These are phyloP conservation scores for Apodemia duryi DNA, from an alignment of 2,888 invertebrate genomes.

Conservation along the genomic window DNA sequence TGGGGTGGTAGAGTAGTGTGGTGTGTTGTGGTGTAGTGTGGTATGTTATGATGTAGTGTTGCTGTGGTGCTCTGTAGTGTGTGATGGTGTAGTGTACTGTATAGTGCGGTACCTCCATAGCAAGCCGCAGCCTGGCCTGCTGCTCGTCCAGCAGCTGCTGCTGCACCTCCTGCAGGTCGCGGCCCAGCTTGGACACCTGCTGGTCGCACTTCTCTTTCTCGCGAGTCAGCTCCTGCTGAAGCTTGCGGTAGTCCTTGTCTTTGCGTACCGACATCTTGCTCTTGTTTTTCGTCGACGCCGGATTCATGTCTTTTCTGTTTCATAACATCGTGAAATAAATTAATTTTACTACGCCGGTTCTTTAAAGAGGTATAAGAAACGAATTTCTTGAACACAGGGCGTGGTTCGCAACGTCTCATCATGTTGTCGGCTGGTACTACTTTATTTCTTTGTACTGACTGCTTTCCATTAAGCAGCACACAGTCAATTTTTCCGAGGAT, in stretches of 20 bases:
- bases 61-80: too few species aligned
- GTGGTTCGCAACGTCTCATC: too few species aligned
- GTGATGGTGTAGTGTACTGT: not conserved
- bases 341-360: conserved; percentile 73
- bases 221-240: conserved; percentile 95
- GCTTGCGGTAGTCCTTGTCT: conserved; percentile 95
- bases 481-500: too few species aligned
- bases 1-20: too few species aligned
- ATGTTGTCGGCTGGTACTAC: too few species aligned
- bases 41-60: too few species aligned
- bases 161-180: conserved; percentile 91
- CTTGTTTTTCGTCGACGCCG: conserved; percentile 87
- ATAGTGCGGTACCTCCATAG: conserved; percentile 87
- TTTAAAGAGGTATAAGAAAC: too few species aligned
- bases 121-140: conserved; percentile 84
- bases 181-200: conserved; percentile 89
- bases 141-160: conserved; percentile 87
- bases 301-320: conserved; percentile 33
- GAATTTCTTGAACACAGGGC: too few species aligned
- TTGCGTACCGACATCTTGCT: conserved; percentile 91
- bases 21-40: too few species aligned
- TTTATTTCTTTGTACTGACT: too few species aligned
- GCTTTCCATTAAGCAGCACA: too few species aligned
- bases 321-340: too few species aligned
- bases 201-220: conserved; percentile 97